Conservation (phyloP, 1,140 invertebrate species). For the Cydia amplana region DNA sequence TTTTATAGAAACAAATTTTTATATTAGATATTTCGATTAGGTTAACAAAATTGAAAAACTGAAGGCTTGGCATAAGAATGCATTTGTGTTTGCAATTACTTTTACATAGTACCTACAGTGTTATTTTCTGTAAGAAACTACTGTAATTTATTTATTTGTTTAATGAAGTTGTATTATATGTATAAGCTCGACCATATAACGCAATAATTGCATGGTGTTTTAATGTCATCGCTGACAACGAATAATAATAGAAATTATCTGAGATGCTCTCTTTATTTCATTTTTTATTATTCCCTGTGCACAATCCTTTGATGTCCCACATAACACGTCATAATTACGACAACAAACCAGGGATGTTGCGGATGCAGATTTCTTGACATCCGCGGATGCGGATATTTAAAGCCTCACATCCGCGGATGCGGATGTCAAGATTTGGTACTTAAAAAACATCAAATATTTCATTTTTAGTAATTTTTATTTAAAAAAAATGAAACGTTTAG, state of each 20-base stretch:
- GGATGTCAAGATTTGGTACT: too few relatives aligned
- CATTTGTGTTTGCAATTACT: conserved; percentile 45
- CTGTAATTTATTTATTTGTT: conserved; percentile 27
- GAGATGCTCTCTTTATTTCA: conserved; percentile 38
- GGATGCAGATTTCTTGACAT: too few relatives aligned
- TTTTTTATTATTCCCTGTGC: conserved; percentile 34
- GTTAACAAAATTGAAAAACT: conserved; percentile 37
- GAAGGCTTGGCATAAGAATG: conserved; percentile 34
- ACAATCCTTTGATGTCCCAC: neutral
- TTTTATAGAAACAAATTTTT: conserved; percentile 49
- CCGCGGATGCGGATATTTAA: too few relatives aligned
- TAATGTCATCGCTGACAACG: conserved; percentile 43
- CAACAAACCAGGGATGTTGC: too few relatives aligned
- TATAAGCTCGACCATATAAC: conserved; percentile 28
- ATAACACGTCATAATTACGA: too few relatives aligned
- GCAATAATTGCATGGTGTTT: conserved; percentile 30
- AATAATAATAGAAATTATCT: conserved; percentile 48
- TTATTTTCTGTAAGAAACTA: conserved; percentile 32
- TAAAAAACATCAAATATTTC: too few relatives aligned
- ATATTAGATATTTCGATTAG: conserved; percentile 46
- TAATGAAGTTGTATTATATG: conserved; percentile 27
- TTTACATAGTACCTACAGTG: conserved; percentile 36
- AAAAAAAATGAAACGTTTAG: too few relatives aligned
- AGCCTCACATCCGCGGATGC: too few relatives aligned
- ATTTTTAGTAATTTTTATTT: too few relatives aligned